Evolutionary conservation across 2,113 vertebrate genomes (phyloP), one percentile per base, ranked within the genome.

Genomic region (Bufo gargarizans): DNA sequence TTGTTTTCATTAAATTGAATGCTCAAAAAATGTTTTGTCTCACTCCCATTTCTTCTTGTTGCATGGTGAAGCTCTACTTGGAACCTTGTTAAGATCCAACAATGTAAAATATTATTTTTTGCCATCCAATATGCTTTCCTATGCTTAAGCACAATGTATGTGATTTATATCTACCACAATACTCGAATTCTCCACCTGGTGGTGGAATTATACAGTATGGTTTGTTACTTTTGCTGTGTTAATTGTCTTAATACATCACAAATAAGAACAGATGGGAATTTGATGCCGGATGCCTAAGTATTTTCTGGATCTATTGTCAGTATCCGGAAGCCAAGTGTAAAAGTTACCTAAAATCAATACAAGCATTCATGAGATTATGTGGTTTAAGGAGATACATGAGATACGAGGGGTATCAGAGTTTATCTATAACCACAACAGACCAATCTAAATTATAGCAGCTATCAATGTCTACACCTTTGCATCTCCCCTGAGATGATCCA

Each of bases 381-480:
- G 76, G 76, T 79, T 83, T 83, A 83, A 47, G 45, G 16, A 50
- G 63, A 50, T 67, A 45, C 63, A 50, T 53, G 81, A n/a, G 45
- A 83, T 83, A 65, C 20, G 53, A 33, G n/a, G 53, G 77, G n/a
- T 56, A 33, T 22, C n/a, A 11, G 20, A 56, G 45, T 50, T 83
- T 59, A 61, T 82, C 43, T 63, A 49, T 63, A 82, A 20, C 80
- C 17, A 19, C 16, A 13, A 7, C 11, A 65, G 59, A 67, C 61
- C 45, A 22, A 79, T 58, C 9, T 33, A 16, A 33, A 83, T 83
- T n/a, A 49, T 67, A 49, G 58, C 81, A 49, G 81, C 19, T 83
- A 83, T 83, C 81, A 50, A 49, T 67, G 81, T 53, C 61, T 67
- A 20, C 61, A 67, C 59, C 80, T 65, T 59, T 65, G 80, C n/a